Percentiles rank a stretch among this genome's conserved stretches.
These are phyloP conservation scores for Diaprepes abbreviatus DNA, from an alignment of 2,888 invertebrate genomes.

Conservation along the genomic window DNA sequence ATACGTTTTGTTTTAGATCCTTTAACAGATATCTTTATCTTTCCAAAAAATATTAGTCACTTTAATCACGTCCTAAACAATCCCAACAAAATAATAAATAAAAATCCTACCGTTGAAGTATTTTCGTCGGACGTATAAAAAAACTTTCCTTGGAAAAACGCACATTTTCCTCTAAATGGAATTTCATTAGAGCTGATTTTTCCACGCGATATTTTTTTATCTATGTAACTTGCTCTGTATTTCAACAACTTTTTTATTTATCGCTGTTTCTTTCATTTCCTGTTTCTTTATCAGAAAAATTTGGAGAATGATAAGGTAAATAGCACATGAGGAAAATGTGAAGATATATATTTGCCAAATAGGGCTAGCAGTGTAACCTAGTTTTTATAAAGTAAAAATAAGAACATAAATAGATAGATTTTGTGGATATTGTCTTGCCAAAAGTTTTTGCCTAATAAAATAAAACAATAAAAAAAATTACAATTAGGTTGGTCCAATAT, in stretches of 20 bases:
- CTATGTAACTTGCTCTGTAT: constrained; percentile 19
- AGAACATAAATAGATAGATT: no score
- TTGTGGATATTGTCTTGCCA: no score
- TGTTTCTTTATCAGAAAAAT: constrained; percentile 28
- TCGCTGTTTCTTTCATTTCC: constrained; percentile 19
- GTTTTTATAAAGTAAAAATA: no score
- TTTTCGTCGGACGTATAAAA: background rate
- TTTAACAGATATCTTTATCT: no score
- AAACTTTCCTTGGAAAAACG: constrained; percentile 8
- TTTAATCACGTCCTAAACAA: constrained; percentile 6
- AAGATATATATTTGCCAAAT: no score
- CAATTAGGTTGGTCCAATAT: no score
- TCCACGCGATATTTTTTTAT: constrained; percentile 30
- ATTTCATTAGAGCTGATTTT: constrained; percentile 31
- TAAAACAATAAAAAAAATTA: no score
- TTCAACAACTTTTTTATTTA: constrained; percentile 37
- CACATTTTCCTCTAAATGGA: constrained; percentile 22
- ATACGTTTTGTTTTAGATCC: no score
- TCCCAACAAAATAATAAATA: constrained; percentile 1
- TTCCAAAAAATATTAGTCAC: background rate
- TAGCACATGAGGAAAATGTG: constrained; percentile 4
- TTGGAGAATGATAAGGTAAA: constrained; percentile 9
- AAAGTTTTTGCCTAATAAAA: no score
- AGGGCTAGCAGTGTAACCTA: no score
- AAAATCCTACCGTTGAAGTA: constrained; percentile 1